Percentiles rank a stretch among this genome's conserved stretches.
These are phyloP conservation scores for Daktulosphaira vitifoliae DNA, from an alignment of 1,140 invertebrate genomes.

Conservation along the genomic window DNA sequence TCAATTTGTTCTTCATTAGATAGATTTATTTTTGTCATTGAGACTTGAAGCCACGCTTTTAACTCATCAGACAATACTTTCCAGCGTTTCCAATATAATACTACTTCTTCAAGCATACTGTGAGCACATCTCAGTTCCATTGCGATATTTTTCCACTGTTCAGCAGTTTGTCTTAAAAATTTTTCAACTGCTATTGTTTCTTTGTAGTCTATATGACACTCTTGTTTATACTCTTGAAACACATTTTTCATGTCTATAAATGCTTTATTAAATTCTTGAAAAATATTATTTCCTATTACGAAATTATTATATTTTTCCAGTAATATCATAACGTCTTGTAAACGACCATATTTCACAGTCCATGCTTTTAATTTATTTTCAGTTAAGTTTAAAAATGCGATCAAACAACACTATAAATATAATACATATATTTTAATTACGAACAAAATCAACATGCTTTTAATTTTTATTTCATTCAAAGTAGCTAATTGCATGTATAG, in stretches of 20 bases:
- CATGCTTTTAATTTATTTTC: conserved; percentile 80
- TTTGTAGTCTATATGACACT: conserved; percentile 54
- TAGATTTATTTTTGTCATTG: conserved; percentile 63
- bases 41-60: conserved; percentile 67
- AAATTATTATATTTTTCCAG: conserved; percentile 84
- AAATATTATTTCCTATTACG: conserved; percentile 82
- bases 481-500: neutral
- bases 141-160: conserved; percentile 81
- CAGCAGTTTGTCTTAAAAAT: conserved; percentile 75
- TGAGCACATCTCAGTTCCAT: conserved; percentile 82
- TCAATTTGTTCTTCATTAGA: conserved; percentile 78
- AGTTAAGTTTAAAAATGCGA: conserved; percentile 79
- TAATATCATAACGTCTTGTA: conserved; percentile 72
- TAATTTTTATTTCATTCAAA: neutral
- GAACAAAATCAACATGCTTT: neutral
- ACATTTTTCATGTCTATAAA: conserved; percentile 85
- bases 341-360: conserved; percentile 78
- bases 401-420: conserved; percentile 63
- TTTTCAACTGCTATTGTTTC: conserved; percentile 68
- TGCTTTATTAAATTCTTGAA: conserved; percentile 88
- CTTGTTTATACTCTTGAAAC: conserved; percentile 80
- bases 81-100: conserved; percentile 81
- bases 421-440: too few relatives aligned
- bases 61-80: conserved; percentile 62
- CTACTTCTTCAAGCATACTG: conserved; percentile 79